phyloP scores from a whole-genome alignment of 2,888 invertebrate genomes.

The Agriopis marginaria region DNA sequence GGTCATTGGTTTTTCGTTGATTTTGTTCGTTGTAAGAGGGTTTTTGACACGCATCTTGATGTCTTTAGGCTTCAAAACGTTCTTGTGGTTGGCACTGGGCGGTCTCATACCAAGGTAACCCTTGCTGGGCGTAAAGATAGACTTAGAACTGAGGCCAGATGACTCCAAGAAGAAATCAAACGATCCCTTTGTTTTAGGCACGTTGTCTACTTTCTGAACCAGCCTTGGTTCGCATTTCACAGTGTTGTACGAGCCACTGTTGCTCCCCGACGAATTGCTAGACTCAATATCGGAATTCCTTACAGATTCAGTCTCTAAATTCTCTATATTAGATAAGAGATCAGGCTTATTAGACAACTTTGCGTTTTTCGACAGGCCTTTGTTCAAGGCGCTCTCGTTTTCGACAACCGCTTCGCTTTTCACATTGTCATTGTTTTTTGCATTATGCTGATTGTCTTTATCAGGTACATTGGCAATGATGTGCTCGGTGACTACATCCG shows the following conservation, averaged over 20 bases:
- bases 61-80: conserved; percentile 91
- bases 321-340: conserved; percentile 85
- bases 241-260: conserved; percentile 80
- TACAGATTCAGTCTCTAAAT: conserved; percentile 86
- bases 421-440: conserved; percentile 58
- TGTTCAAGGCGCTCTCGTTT: conserved; percentile 63
- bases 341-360: conserved; percentile 84
- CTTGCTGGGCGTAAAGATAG: conserved; percentile 87
- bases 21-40: conserved; percentile 86
- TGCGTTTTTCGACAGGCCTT: conserved; percentile 70
- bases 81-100: conserved; percentile 90
- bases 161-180: conserved; percentile 93
- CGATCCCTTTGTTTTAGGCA: conserved; percentile 77
- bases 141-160: conserved; percentile 93
- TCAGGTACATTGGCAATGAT: conserved; percentile 71
- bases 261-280: conserved; percentile 84
- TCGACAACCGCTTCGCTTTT: conserved; percentile 71
- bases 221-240: conserved; percentile 80
- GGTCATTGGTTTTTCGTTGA: conserved; percentile 85
- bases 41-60: conserved; percentile 91
- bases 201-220: conserved; percentile 66
- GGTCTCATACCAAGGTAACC: conserved; percentile 80
- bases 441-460: conserved; percentile 64
- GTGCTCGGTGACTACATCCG: conserved; percentile 78
- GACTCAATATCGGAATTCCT: conserved; percentile 90